Conservation (phyloP, 2,797 vertebrate species). For the Sphenodon punctatus region DNA sequence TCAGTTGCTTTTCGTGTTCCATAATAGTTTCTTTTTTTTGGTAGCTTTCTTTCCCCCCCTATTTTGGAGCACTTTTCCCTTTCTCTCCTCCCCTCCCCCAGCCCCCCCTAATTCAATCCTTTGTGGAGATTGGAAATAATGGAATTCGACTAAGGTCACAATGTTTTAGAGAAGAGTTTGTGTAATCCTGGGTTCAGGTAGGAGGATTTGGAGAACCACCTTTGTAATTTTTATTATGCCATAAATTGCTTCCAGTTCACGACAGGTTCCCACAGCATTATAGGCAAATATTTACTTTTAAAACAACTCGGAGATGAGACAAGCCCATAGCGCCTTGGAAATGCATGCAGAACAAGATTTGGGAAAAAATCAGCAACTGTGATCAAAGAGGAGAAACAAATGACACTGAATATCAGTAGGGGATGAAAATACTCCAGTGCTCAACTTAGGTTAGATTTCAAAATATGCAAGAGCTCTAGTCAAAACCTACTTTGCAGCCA, state of each 20-base stretch:
- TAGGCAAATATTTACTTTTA: background rate
- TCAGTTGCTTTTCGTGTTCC: background rate
- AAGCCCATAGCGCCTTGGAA: background rate
- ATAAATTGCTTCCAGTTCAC: background rate
- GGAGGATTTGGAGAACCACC: background rate
- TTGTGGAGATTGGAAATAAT: constrained; percentile 53
- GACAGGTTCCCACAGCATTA: background rate
- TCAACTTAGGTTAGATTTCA: too few relatives aligned
- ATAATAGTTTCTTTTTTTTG: constrained; percentile 36
- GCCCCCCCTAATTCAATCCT: too few relatives aligned
- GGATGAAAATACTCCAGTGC: too few relatives aligned
- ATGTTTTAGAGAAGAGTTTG: background rate
- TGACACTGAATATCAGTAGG: background rate
- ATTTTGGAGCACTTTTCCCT: background rate
- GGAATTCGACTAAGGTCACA: constrained; percentile 48
- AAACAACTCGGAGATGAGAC: background rate
- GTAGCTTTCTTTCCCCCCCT: constrained; percentile 48
- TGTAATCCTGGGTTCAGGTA: constrained; percentile 17
- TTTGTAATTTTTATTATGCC: background rate
- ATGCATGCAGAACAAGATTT: background rate
- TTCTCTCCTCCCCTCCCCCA: constrained; percentile 46
- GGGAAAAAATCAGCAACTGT: too few relatives aligned
- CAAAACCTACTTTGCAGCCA: too few relatives aligned
- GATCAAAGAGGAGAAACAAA: background rate
- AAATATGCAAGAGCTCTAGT: too few relatives aligned